Conservation (phyloP, 2,113 vertebrate species). For the Callionymus lyra region DNA sequence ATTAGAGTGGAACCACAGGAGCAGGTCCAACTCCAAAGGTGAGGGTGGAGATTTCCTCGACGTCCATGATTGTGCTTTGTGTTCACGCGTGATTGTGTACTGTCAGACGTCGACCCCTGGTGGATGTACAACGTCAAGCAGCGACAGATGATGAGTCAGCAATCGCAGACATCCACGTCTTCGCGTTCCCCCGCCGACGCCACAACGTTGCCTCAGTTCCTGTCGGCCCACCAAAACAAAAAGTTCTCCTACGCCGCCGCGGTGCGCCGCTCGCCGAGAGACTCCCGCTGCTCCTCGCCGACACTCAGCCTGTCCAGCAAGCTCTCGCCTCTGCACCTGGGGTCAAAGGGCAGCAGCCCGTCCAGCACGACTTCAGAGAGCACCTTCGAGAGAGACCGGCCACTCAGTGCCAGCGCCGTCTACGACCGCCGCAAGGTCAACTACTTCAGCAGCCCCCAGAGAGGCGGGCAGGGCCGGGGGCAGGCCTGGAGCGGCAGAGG, state of each 20-base stretch:
- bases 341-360: constrained; percentile 86
- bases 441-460: constrained; percentile 53
- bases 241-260: constrained; percentile 82
- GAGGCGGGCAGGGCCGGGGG: constrained; percentile 25
- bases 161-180: constrained; percentile 47
- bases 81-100: background rate
- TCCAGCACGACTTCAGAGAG: constrained; percentile 84
- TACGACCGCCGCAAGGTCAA: constrained; percentile 38
- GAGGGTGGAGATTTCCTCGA: background rate
- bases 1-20: constrained; percentile 61
- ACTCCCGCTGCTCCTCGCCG: constrained; percentile 81
- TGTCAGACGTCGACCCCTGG: constrained; percentile 63
- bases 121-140: constrained; percentile 79
- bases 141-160: constrained; percentile 68
- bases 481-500: too few relatives aligned
- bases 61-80: background rate
- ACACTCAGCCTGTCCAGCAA: constrained; percentile 69
- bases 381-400: constrained; percentile 72
- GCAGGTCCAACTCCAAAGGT: constrained; percentile 63
- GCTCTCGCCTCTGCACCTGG: constrained; percentile 77
- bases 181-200: constrained; percentile 51
- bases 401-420: constrained; percentile 43
- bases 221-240: constrained; percentile 73
- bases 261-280: constrained; percentile 70
- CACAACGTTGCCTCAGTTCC: constrained; percentile 69